Conservation (phyloP, 1,140 invertebrate genomes). For the Drosophila biarmipes region DNA sequence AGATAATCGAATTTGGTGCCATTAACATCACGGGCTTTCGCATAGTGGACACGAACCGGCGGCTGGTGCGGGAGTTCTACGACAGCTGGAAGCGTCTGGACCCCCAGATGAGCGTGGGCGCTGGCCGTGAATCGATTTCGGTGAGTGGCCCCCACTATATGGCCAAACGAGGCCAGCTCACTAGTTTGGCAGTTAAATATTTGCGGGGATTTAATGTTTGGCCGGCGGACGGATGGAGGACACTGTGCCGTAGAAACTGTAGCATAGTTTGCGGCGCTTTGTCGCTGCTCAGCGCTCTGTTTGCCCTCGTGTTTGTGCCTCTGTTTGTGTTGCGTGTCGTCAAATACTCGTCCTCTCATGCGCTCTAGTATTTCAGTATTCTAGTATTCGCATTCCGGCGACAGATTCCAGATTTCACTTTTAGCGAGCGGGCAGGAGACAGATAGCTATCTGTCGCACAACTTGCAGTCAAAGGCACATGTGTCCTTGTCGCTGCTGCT, state of each 20-base stretch:
- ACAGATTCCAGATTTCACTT: constrained; percentile 78
- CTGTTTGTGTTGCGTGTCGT: constrained; percentile 59
- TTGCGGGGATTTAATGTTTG: constrained; percentile 76
- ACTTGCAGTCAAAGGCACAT: constrained; percentile 78
- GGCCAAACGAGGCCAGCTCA: constrained; percentile 8
- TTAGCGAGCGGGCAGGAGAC: constrained; percentile 53
- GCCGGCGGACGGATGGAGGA: not conserved
- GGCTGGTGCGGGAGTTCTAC: constrained; percentile 92
- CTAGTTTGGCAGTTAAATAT: constrained; percentile 66
- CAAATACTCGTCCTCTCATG: constrained; percentile 40
- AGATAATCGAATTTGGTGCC: constrained; percentile 95
- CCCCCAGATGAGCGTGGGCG: constrained; percentile 87
- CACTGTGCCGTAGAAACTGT: constrained; percentile 16
- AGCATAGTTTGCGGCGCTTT: constrained; percentile 58
- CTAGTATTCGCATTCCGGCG: constrained; percentile 61
- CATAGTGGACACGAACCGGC: constrained; percentile 92
- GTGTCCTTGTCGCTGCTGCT: constrained; percentile 61
- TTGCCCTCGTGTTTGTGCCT: constrained; percentile 26
- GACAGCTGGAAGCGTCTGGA: constrained; percentile 91
- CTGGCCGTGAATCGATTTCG: constrained; percentile 92
- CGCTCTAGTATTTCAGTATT: constrained; percentile 13
- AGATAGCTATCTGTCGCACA: constrained; percentile 45
- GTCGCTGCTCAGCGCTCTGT: constrained; percentile 36
- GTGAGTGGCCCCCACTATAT: constrained; percentile 86
- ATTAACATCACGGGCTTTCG: constrained; percentile 98